These are phyloP conservation scores for Diorhabda elongata DNA, from an alignment of 1,140 invertebrate species.

Conservation along the genomic window DNA sequence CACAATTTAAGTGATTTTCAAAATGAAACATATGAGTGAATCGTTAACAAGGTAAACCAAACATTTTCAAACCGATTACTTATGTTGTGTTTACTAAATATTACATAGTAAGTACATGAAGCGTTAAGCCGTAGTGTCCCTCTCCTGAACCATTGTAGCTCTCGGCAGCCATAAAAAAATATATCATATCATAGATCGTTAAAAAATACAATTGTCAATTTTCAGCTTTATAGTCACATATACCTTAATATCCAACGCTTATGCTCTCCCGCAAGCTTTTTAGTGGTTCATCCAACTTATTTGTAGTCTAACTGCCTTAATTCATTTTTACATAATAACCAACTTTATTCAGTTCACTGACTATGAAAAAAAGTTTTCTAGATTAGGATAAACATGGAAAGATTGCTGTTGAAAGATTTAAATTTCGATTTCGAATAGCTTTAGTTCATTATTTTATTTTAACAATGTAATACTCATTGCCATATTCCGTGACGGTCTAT, in stretches of 20 bases:
- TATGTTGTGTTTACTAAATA: constrained; percentile 27
- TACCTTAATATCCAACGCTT: background rate
- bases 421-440: no score
- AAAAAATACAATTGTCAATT: background rate
- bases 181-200: background rate
- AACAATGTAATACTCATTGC: no score
- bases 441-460: no score
- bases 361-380: no score
- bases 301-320: no score
- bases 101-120: constrained; percentile 37
- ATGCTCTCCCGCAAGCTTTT: background rate
- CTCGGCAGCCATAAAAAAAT: background rate
- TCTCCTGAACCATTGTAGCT: constrained; percentile 9
- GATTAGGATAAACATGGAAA: no score
- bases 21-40: background rate
- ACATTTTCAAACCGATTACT: background rate
- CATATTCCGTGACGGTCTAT: no score
- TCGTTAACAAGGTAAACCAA: background rate
- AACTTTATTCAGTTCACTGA: no score
- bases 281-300: background rate
- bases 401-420: no score
- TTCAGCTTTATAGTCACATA: background rate
- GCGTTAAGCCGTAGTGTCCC: constrained; percentile 42
- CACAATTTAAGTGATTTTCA: no score
- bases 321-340: no score